Percentiles rank a stretch among this genome's conserved stretches.
Evolutionary conservation across 2,888 invertebrate species (phyloP).

Genomic region (Dolomedes plantarius): DNA sequence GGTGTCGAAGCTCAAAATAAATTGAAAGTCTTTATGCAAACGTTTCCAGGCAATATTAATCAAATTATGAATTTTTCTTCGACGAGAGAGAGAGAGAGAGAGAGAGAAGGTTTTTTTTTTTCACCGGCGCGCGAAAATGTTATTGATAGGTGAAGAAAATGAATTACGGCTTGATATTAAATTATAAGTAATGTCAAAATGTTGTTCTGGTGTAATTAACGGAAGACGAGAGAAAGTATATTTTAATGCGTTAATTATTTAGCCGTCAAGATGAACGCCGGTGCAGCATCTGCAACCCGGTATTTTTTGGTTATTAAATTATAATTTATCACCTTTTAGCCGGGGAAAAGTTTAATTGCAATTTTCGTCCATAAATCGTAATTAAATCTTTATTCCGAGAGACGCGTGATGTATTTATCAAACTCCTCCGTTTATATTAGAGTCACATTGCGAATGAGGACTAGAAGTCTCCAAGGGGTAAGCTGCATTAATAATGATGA

Average conservation of each 20-base stretch:
- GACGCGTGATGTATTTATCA: background rate
- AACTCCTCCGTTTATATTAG: too few species aligned
- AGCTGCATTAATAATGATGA: too few species aligned
- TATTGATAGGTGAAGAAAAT: slow-evolving; percentile 19
- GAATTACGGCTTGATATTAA: slow-evolving; percentile 32
- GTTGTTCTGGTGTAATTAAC: slow-evolving; percentile 20
- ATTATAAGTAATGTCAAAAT: slow-evolving; percentile 48
- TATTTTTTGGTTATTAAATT: background rate
- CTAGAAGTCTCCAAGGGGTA: too few species aligned
- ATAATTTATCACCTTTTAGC: background rate
- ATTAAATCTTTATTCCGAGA: background rate
- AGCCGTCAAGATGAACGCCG: background rate
- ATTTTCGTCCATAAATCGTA: background rate
- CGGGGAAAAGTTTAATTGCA: background rate
- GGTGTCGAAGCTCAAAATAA: slow-evolving; percentile 28
- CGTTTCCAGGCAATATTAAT: slow-evolving; percentile 35
- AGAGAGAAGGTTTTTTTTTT: background rate
- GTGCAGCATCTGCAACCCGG: background rate
- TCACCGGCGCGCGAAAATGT: background rate
- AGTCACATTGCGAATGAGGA: too few species aligned
- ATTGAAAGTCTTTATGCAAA: slow-evolving; percentile 28
- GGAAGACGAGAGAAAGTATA: background rate
- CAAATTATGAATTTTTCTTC: slow-evolving; percentile 34
- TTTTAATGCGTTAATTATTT: slow-evolving; percentile 24
- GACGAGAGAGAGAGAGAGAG: background rate